Evolutionary conservation across 2,113 vertebrate genomes (phyloP), one percentile per base, ranked within the genome.

Genomic region (Suricata suricatta): DNA sequence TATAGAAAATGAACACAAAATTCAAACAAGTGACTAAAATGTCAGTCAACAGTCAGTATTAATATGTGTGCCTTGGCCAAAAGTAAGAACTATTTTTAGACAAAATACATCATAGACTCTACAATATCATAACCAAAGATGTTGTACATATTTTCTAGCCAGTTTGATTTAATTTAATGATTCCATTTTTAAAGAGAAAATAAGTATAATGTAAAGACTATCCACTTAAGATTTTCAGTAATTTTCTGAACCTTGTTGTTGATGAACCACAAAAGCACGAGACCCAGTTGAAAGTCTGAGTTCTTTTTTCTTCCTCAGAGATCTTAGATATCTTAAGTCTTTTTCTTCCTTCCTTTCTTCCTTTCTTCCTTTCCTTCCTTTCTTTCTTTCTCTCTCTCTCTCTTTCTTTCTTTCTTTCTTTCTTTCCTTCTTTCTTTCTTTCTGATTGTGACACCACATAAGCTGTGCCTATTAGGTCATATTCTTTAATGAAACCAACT

Each of bases 11-110:
- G 60, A 88, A 85, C 33, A 86, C 31, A 82, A 93, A 76, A 95
- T 86, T 57, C 19, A 84, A 93, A 96, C 68, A 84, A 63, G 27
- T 97, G 74, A 96, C 72, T 35, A n/a, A 80, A 35, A 68, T 74
- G 44, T 68, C 84, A 82, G 10, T 84, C 50, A 94, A 33, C 54
- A 72, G 66, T 81, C 69, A 81, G 19, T 87, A 7, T 50, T 92
- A 84, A 82, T 63, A 83, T 29, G 14, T 21, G 31, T 54, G 23
- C 41, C 41, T 57, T 72, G 66, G 19, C 13, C 27, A 81, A 60
- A 90, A 81, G 47, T n/a, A 83, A 72, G 15, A 74, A 80, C 33
- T 8, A 66, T 84, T 87, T 64, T 66, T 33, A 88, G 71, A 93
- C 54, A 85, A 90, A 88, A 88, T 74, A 33, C 0, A 50, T 60